Evolutionary conservation across 1,140 invertebrate genomes (phyloP), one percentile per base, ranked within the genome.

Genomic region (Hylyphantes graminicola): DNA sequence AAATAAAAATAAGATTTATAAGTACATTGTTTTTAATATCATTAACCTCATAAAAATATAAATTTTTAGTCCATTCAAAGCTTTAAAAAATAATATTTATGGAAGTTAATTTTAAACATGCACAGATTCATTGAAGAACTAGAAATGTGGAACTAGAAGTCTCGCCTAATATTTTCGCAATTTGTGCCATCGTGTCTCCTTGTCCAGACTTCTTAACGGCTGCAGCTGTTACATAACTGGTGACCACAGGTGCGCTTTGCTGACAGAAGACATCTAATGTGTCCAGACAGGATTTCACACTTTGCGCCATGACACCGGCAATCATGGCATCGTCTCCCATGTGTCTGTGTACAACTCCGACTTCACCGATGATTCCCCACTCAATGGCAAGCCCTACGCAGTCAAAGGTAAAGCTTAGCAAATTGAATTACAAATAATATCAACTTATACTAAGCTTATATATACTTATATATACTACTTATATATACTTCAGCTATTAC

Each of bases 291-390:
- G 80, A 83, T 21, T 74, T 83, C 10, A 83, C 61, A 3, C 53
- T 55, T 54, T 83, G 80, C 0, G 80, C 70, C 50, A 21, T 6
- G 8, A 83, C 72, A 1, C 80, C 80, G 6, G 72, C 72, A 48
- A 83, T 83, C 72, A 72, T 59, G 7, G 80, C 80, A 17, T 83
- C 80, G 11, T 83, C 80, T 7, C 80, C 80, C 92, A 98, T 94
- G 50, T 92, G 94, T 86, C 98, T 96, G 79, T 95, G 88, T 70
- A 98, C 93, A 35, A 99, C 90, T 78, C 97, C 98, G 17, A 99
- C 98, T 89, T 99, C 97, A 86, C 96, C 97, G 87, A 99, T 96
- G 61, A 97, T 96, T 86, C 98, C 98, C 97, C 97, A 99, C 89
- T 99, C 97, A 86, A 99, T 96, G 35, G 97, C 96, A 17, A 97